Evolutionary conservation across 2,797 vertebrate genomes (phyloP).

Genomic region (Agapornis canus): DNA sequence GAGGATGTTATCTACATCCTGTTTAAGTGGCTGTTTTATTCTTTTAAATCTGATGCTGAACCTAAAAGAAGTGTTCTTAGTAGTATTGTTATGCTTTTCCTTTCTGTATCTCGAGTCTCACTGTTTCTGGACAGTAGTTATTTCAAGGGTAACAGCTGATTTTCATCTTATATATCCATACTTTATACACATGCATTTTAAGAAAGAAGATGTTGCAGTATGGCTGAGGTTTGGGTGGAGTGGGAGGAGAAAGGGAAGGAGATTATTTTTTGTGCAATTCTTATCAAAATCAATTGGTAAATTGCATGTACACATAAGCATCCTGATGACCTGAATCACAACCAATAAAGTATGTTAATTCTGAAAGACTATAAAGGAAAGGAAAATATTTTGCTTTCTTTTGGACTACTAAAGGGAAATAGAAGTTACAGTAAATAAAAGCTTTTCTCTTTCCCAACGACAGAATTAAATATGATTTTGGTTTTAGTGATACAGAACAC

Average conservation of each 20-base stretch:
- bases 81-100: not conserved
- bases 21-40: slow-evolving; percentile 30
- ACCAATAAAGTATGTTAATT: not conserved
- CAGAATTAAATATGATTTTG: not conserved
- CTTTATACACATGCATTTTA: not conserved
- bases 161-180: not conserved
- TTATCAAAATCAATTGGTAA: not conserved
- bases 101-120: not conserved
- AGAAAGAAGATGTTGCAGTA: not conserved
- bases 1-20: slow-evolving; percentile 53
- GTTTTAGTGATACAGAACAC: not conserved
- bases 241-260: not conserved
- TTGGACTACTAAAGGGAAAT: not conserved
- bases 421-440: not conserved
- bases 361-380: not conserved
- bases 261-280: not conserved
- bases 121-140: not conserved
- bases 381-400: not conserved
- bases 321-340: not conserved
- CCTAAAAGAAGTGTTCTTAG: not conserved
- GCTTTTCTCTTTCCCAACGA: not conserved
- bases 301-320: not conserved
- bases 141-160: not conserved
- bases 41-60: not conserved
- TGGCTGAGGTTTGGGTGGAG: not conserved